Conservation (phyloP, 2,797 vertebrate species). For the Gymnocypris eckloni region DNA sequence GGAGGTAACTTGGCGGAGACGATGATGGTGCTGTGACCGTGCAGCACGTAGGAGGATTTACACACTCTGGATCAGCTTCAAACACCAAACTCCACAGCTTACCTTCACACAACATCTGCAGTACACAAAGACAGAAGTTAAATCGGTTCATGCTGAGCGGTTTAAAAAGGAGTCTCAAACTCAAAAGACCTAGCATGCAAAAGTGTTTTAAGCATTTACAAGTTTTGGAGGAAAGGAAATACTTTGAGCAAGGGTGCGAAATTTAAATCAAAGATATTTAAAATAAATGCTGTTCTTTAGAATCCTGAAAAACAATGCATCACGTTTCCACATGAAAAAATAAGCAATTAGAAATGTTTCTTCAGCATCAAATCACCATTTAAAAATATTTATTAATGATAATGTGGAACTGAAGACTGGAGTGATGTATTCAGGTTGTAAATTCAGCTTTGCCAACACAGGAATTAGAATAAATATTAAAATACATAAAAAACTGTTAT, state of each 20-base stretch:
- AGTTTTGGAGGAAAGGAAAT: background rate
- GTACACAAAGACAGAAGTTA: conserved; percentile 19
- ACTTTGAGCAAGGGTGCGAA: background rate
- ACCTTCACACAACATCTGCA: conserved; percentile 80
- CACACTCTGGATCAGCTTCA: conserved; percentile 63
- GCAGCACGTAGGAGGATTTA: conserved; percentile 48
- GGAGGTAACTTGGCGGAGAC: conserved; percentile 47
- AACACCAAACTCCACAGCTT: conserved; percentile 73
- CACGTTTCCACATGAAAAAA: background rate
- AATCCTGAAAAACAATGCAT: background rate
- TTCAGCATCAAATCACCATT: background rate
- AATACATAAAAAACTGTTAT: background rate
- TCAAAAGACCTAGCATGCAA: background rate
- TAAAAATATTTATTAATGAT: background rate
- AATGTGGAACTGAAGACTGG: background rate
- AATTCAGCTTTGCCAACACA: background rate
- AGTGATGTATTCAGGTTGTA: background rate
- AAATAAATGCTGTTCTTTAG: background rate
- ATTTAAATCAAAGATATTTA: background rate
- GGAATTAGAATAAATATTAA: background rate
- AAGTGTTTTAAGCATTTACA: background rate
- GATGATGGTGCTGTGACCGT: conserved; percentile 49
- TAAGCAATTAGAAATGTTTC: background rate
- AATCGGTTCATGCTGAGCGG: background rate
- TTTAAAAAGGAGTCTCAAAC: background rate